Evolutionary conservation across 1,140 invertebrate genomes (phyloP).

Genomic region (Cepaea nemoralis): DNA sequence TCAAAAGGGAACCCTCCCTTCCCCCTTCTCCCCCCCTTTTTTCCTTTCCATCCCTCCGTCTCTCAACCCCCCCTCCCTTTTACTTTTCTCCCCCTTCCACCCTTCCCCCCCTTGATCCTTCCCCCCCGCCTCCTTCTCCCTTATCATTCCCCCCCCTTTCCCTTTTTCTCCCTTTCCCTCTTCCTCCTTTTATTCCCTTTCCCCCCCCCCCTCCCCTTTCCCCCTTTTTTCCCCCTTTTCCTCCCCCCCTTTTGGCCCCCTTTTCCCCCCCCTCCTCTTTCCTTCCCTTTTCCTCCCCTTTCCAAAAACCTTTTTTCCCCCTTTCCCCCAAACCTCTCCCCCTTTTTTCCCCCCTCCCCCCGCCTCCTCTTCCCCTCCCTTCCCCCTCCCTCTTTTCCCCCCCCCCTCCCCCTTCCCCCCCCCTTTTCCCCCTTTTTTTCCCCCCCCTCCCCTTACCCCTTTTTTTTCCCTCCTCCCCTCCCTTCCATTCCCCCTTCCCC

Average conservation of each 20-base stretch:
- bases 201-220: neutral
- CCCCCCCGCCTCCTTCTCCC: neutral
- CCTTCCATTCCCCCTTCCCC: neutral
- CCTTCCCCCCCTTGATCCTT: constrained; percentile 12
- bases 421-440: neutral
- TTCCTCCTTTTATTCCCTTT: neutral
- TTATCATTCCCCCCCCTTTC: neutral
- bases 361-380: neutral
- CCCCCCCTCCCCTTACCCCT: neutral
- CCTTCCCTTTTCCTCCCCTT: neutral
- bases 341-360: neutral
- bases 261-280: neutral
- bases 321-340: neutral
- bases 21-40: neutral
- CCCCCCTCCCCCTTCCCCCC: neutral
- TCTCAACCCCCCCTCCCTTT: neutral
- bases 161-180: neutral
- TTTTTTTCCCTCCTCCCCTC: neutral
- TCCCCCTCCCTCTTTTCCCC: neutral
- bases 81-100: neutral
- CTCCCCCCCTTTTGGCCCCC: neutral
- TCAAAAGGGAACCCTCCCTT: too few species aligned
- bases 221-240: neutral
- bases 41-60: too few species aligned
- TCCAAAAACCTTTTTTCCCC: neutral